These are phyloP conservation scores for Diploscapter pachys DNA, from an alignment of 1,140 invertebrate species.

Conservation along the genomic window DNA sequence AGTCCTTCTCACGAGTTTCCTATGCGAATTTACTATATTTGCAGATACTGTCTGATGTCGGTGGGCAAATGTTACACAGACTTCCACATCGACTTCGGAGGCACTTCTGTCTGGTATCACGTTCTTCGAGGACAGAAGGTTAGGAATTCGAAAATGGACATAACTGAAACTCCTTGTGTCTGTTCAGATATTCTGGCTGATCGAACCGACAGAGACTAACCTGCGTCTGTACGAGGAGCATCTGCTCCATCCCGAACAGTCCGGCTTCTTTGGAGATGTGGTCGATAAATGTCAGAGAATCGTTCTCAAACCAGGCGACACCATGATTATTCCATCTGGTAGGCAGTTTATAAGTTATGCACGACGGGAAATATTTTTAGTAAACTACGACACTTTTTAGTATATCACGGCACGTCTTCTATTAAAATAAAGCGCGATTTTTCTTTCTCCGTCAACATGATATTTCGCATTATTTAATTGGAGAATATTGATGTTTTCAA, in stretches of 20 bases:
- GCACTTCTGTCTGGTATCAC: conserved; percentile 98
- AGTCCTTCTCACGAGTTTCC: conserved; percentile 29
- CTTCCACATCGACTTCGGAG: conserved; percentile 96
- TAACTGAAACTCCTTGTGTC: too few species aligned
- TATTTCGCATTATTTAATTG: too few species aligned
- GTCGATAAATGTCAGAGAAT: conserved; percentile 86
- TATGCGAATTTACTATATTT: conserved; percentile 29
- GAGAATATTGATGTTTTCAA: too few species aligned
- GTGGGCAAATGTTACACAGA: conserved; percentile 96
- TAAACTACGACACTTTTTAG: too few species aligned
- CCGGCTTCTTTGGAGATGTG: conserved; percentile 89
- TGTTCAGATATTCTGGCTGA: conserved; percentile 75
- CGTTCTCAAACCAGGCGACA: conserved; percentile 73
- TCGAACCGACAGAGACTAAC: conserved; percentile 88
- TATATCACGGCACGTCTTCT: too few species aligned
- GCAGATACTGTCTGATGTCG: conserved; percentile 93
- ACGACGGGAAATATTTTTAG: too few species aligned
- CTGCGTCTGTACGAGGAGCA: conserved; percentile 84
- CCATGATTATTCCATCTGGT: conserved; percentile 88
- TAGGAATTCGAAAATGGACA: too few species aligned
- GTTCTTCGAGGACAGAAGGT: conserved; percentile 79
- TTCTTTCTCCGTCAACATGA: too few species aligned
- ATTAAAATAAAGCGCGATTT: too few species aligned
- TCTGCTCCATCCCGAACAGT: conserved; percentile 70
- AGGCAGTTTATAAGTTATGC: conserved; percentile 8